A percentile compares a stretch with the other conserved stretches of the same genome.
These are phyloP conservation scores for Stichopus horrens DNA, from an alignment of 53 echinoderm and acorn worm genomes.

Conservation along the genomic window DNA sequence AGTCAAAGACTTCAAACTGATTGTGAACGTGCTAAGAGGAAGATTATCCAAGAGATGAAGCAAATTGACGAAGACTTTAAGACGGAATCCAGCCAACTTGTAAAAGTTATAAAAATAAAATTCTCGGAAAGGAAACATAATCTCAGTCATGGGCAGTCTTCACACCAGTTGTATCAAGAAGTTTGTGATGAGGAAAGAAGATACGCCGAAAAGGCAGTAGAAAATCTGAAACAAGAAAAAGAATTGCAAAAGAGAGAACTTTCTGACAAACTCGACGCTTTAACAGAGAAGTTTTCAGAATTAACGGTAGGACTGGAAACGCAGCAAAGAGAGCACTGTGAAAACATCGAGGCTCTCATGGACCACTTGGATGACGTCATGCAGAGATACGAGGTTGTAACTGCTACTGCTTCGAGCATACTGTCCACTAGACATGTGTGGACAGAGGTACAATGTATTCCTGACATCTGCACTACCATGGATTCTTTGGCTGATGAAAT, in stretches of 20 bases:
- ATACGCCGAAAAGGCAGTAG: not conserved
- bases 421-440: not conserved
- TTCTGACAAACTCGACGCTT: not conserved
- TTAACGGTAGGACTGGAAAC: not conserved
- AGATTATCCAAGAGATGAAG: too few relatives aligned
- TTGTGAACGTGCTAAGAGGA: too few relatives aligned
- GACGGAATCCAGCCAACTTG: too few relatives aligned
- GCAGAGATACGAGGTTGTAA: not conserved
- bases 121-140: too few relatives aligned
- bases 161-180: too few relatives aligned
- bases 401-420: conserved; percentile 1
- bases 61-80: too few relatives aligned
- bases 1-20: too few relatives aligned
- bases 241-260: not conserved
- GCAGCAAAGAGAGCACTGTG: not conserved
- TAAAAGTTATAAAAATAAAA: too few relatives aligned
- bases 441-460: conserved; percentile 21
- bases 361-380: not conserved
- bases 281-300: not conserved
- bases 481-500: not conserved
- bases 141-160: too few relatives aligned
- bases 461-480: not conserved
- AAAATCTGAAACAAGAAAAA: not conserved
- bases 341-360: not conserved
- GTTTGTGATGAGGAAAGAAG: not conserved